phyloP scores from a whole-genome alignment of 1,140 invertebrate species.

The Plectrocnemia conspersa region DNA sequence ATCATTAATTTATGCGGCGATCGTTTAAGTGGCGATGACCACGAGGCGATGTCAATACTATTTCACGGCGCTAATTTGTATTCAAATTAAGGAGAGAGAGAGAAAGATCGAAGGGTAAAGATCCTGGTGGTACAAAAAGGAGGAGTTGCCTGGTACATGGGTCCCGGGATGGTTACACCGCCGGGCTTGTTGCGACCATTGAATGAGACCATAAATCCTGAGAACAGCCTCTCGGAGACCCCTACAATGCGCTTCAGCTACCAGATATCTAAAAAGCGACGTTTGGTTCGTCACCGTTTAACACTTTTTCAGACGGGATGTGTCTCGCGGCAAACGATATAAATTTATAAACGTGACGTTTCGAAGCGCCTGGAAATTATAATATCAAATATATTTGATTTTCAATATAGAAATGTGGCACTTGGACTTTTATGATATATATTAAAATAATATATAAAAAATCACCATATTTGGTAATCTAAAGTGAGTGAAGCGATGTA shows the following conservation, averaged over 20 bases:
- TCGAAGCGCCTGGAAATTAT: no score
- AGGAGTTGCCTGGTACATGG: constrained; percentile 17
- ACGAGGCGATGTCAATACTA: constrained; percentile 9
- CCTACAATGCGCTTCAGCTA: constrained; percentile 14
- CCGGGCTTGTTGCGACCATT: constrained; percentile 23
- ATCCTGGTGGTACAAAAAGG: background rate
- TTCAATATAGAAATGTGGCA: no score
- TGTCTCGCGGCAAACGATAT: no score
- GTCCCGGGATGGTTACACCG: constrained; percentile 24
- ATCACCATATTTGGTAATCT: no score
- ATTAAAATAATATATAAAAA: no score
- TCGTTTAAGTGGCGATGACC: constrained; percentile 2
- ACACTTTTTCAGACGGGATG: constrained; percentile 6
- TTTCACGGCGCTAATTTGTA: constrained; percentile 29
- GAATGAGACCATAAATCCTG: constrained; percentile 34
- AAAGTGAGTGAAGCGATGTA: no score
- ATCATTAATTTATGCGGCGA: constrained; percentile 5
- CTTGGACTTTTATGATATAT: no score
- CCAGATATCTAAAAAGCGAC: constrained; percentile 21
- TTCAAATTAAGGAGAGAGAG: constrained; percentile 29
- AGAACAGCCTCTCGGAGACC: constrained; percentile 7
- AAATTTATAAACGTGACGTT: no score
- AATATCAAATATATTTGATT: no score
- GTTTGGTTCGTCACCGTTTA: constrained; percentile 8
- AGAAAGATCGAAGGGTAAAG: constrained; percentile 6